These are phyloP conservation scores for Spea multiplicata DNA, from an alignment of 2,113 vertebrate genomes.

Conservation along the genomic window DNA sequence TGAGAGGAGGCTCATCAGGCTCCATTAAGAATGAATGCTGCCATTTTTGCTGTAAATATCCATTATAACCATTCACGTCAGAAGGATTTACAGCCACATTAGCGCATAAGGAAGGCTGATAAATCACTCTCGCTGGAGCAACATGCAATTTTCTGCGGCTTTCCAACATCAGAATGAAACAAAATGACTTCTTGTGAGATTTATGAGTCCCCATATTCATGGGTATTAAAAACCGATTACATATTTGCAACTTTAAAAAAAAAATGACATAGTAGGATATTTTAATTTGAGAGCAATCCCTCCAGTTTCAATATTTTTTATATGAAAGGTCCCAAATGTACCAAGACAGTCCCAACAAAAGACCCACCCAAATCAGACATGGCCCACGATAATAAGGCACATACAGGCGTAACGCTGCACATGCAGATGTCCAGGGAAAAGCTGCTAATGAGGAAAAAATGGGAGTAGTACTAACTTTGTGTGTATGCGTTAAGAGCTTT, in stretches of 20 bases:
- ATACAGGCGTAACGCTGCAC: too few species aligned
- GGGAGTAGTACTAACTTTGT: too few species aligned
- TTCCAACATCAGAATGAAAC: not conserved
- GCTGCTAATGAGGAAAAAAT: too few species aligned
- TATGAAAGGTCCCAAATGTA: too few species aligned
- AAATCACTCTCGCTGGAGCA: slow-evolving; percentile 31
- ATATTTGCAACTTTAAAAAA: slow-evolving; percentile 8
- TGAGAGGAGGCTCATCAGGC: slow-evolving; percentile 1
- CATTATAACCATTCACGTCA: slow-evolving; percentile 12
- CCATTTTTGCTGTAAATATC: slow-evolving; percentile 24
- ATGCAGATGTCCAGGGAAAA: too few species aligned
- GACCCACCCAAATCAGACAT: too few species aligned
- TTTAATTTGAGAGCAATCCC: too few species aligned
- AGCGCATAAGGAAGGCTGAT: slow-evolving; percentile 29
- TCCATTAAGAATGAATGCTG: slow-evolving; percentile 11
- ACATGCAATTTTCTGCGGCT: slow-evolving; percentile 28
- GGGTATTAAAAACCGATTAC: slow-evolving; percentile 25
- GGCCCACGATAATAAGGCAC: too few species aligned
- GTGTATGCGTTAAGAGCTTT: too few species aligned
- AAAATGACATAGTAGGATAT: not conserved
- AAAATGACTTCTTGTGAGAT: slow-evolving; percentile 14
- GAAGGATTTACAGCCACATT: slow-evolving; percentile 42
- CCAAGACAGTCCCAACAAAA: too few species aligned
- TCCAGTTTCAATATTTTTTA: too few species aligned
- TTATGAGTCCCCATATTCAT: slow-evolving; percentile 19